These are phyloP conservation scores for Antrozous pallidus DNA, from an alignment of 2,797 vertebrate species.

Conservation along the genomic window DNA sequence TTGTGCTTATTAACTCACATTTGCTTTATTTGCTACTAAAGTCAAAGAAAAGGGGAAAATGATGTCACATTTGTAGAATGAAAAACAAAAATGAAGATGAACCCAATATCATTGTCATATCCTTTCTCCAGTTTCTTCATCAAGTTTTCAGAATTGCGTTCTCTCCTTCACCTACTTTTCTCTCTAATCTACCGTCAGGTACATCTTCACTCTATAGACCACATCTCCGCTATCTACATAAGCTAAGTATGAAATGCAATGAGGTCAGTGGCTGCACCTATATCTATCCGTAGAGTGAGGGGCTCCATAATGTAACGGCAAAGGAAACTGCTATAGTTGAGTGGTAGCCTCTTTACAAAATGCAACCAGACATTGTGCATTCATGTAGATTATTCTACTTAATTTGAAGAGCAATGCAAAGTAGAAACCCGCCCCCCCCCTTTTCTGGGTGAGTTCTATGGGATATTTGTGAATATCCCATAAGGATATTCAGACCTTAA, in stretches of 20 bases:
- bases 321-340: not conserved
- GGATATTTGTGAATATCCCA: not conserved
- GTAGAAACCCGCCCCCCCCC: not conserved
- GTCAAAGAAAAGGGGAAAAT: not conserved
- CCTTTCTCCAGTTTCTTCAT: not conserved
- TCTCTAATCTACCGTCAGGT: not conserved
- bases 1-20: not conserved
- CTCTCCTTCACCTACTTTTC: not conserved
- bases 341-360: not conserved
- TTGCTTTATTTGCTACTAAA: not conserved
- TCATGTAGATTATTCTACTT: not conserved
- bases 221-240: not conserved
- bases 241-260: not conserved
- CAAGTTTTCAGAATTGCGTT: not conserved
- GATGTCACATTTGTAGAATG: not conserved
- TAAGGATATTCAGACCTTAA: not conserved
- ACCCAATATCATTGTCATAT: not conserved
- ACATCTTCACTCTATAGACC: not conserved
- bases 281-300: not conserved
- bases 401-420: not conserved
- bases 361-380: not conserved
- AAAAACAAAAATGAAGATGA: conserved; percentile 23
- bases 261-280: no score
- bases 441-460: not conserved
- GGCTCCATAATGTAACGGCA: not conserved